Conservation (phyloP, 2,113 vertebrate genomes). For the Antigone vipio region DNA sequence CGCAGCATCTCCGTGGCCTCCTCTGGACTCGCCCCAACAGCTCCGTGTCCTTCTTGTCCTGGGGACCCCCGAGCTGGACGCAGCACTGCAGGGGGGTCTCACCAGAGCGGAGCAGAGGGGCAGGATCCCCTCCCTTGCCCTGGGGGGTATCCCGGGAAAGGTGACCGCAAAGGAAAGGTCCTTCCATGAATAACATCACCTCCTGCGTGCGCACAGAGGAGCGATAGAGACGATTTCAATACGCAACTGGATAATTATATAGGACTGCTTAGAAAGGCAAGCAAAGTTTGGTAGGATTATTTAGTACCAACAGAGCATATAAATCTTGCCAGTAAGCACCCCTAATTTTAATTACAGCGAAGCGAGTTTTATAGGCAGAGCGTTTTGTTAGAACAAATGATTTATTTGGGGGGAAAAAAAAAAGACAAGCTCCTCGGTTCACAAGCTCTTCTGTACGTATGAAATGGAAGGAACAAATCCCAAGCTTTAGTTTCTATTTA, state of each 20-base stretch:
- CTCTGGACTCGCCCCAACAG: too few species aligned
- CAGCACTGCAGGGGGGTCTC: too few species aligned
- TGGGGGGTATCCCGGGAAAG: not conserved
- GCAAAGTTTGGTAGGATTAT: not conserved
- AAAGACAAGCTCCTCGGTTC: not conserved
- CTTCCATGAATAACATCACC: not conserved
- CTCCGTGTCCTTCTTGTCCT: too few species aligned
- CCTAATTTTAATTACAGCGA: not conserved
- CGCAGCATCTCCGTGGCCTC: too few species aligned
- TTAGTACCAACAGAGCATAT: not conserved
- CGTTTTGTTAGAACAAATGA: not conserved
- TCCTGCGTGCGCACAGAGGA: not conserved
- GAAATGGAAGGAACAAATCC: not conserved
- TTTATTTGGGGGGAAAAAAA: not conserved
- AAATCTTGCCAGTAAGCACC: not conserved
- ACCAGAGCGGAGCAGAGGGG: too few species aligned
- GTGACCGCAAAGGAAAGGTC: not conserved
- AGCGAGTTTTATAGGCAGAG: not conserved
- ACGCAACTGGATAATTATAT: not conserved
- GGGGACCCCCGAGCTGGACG: too few species aligned
- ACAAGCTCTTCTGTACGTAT: not conserved
- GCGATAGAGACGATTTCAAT: not conserved
- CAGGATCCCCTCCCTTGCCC: too few species aligned
- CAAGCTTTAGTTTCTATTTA: not conserved
- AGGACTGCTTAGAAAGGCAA: not conserved